Evolutionary conservation across 2,888 invertebrate species (phyloP).

Genomic region (Anthoptus insignis): DNA sequence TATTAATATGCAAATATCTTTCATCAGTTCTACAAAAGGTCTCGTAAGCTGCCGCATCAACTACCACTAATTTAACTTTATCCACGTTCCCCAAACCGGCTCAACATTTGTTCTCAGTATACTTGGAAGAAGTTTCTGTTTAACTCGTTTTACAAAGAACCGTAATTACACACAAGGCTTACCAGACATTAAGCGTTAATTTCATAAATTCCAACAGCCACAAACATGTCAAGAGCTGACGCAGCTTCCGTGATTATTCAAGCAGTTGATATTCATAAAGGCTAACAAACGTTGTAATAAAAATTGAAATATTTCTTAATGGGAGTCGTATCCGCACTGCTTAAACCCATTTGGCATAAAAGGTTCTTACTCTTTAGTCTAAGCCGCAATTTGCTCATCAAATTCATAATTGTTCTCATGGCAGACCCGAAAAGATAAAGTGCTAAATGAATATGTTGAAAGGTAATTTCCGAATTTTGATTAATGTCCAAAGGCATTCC

Average conservation of each 20-base stretch:
- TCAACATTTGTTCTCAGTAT: no score
- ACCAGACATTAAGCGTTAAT: conserved; percentile 11
- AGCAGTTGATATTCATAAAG: conserved; percentile 28
- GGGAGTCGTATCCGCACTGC: neutral
- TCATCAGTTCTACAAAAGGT: no score
- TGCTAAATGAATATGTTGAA: no score
- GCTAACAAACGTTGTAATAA: conserved; percentile 10
- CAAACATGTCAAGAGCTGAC: conserved; percentile 7
- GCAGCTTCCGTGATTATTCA: conserved; percentile 22
- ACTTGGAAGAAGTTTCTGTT: neutral
- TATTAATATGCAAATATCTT: no score
- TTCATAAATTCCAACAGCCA: conserved; percentile 14
- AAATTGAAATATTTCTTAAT: conserved; percentile 14
- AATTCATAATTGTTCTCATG: no score
- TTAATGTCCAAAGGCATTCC: no score
- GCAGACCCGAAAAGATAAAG: no score
- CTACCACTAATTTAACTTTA: no score
- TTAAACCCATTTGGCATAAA: neutral
- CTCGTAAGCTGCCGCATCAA: no score
- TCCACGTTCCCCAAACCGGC: no score
- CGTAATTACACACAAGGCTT: neutral
- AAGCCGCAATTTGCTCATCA: neutral
- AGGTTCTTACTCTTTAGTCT: neutral
- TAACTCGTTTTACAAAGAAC: neutral
- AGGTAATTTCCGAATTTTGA: no score